A percentile compares a stretch with the other conserved stretches of the same genome.
Conservation (phyloP, 1,140 invertebrate species). For the Drosophila simulans region DNA sequence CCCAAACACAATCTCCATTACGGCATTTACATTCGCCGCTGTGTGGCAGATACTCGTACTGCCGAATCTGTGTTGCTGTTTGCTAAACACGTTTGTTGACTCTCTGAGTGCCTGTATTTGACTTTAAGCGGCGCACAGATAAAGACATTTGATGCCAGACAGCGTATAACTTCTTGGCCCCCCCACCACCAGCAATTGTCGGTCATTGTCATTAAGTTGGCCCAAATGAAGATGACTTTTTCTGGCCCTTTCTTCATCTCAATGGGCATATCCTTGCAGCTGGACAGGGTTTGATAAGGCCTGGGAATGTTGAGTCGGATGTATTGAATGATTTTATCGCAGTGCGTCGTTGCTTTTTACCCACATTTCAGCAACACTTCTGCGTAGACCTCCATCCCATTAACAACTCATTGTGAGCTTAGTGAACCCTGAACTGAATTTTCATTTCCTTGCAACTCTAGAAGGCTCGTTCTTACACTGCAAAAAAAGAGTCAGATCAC, state of each 20-base stretch:
- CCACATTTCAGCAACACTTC: slow-evolving; percentile 18
- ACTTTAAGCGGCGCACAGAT: slow-evolving; percentile 80
- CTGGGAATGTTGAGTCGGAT: not conserved
- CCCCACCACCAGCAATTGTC: slow-evolving; percentile 53
- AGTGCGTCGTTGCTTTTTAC: not conserved
- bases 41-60: slow-evolving; percentile 12
- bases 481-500: not conserved
- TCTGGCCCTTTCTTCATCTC: slow-evolving; percentile 14
- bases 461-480: not conserved
- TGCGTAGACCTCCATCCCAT: slow-evolving; percentile 7
- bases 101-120: slow-evolving; percentile 77
- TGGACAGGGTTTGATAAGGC: slow-evolving; percentile 34
- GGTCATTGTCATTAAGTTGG: slow-evolving; percentile 79
- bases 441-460: slow-evolving; percentile 29
- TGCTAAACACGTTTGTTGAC: slow-evolving; percentile 64
- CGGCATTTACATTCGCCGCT: slow-evolving; percentile 71
- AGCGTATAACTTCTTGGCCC: slow-evolving; percentile 15
- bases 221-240: slow-evolving; percentile 77
- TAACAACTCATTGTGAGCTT: slow-evolving; percentile 48
- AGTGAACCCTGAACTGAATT: slow-evolving; percentile 57
- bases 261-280: slow-evolving; percentile 18
- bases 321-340: slow-evolving; percentile 27
- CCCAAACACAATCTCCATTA: slow-evolving; percentile 80
- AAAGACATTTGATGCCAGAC: slow-evolving; percentile 79
- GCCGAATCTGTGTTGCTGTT: slow-evolving; percentile 38